phyloP scores from a whole-genome alignment of 2,113 vertebrate species.

The Tauraco erythrolophus region DNA sequence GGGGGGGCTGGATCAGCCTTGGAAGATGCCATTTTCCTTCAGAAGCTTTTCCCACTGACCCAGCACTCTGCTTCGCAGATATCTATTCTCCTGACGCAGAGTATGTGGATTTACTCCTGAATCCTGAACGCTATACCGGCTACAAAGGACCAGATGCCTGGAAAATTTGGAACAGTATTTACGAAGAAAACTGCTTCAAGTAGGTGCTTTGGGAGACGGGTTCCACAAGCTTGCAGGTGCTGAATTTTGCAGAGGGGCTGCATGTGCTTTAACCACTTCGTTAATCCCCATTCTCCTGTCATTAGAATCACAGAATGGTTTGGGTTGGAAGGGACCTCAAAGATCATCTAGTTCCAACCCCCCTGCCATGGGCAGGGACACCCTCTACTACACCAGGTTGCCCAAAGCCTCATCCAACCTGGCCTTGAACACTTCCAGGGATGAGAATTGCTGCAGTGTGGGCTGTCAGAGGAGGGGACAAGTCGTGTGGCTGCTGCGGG shows the following conservation, averaged over 20 bases:
- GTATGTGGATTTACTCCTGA: conserved; percentile 83
- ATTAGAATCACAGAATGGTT: too few species aligned
- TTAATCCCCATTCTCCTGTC: background rate
- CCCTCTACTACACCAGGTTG: too few species aligned
- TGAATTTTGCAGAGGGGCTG: background rate
- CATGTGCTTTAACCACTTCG: background rate
- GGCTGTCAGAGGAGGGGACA: background rate
- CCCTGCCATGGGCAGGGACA: too few species aligned
- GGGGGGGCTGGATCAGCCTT: background rate
- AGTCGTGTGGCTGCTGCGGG: background rate
- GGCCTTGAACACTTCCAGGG: too few species aligned
- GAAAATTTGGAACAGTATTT: conserved; percentile 87
- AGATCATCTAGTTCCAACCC: too few species aligned
- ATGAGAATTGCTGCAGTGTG: too few species aligned
- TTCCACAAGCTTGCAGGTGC: background rate
- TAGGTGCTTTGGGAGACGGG: conserved; percentile 51
- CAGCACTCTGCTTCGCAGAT: conserved; percentile 58
- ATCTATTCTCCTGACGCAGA: conserved; percentile 81
- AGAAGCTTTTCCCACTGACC: background rate
- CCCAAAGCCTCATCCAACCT: too few species aligned
- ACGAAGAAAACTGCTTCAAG: conserved; percentile 88
- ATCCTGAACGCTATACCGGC: conserved; percentile 83
- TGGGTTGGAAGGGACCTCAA: too few species aligned
- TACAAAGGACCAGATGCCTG: conserved; percentile 83
- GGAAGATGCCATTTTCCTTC: background rate